Conservation (phyloP, 2,797 vertebrate genomes). For the Aulostomus chinensis region DNA sequence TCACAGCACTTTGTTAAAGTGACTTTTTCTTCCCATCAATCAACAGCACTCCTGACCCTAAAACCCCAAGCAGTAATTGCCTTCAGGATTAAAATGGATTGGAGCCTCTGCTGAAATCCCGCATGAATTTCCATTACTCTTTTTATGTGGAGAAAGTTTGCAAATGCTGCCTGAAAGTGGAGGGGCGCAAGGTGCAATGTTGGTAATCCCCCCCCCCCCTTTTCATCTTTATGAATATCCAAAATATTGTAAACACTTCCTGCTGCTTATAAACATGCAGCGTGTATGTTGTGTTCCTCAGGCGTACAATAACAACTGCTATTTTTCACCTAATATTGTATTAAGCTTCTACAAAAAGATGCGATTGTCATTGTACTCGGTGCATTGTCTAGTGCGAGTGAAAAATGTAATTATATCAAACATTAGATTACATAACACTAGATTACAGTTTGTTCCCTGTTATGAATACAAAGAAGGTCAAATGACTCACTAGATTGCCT, state of each 20-base stretch:
- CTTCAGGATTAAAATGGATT: constrained; percentile 83
- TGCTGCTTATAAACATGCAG: constrained; percentile 20
- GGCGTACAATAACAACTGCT: constrained; percentile 19
- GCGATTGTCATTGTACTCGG: constrained; percentile 26
- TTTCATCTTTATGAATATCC: constrained; percentile 53
- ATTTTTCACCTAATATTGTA: no score
- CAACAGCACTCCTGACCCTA: constrained; percentile 79
- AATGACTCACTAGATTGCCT: constrained; percentile 66
- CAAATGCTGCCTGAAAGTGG: constrained; percentile 56
- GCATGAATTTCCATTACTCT: constrained; percentile 77
- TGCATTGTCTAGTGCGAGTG: constrained; percentile 36
- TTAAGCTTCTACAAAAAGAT: constrained; percentile 13
- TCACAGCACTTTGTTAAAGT: constrained; percentile 75
- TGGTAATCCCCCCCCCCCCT: constrained; percentile 26
- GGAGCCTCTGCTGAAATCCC: constrained; percentile 69
- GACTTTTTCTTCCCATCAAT: constrained; percentile 79
- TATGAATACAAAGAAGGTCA: constrained; percentile 74
- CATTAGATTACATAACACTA: constrained; percentile 69
- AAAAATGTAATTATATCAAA: constrained; percentile 66
- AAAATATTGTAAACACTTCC: constrained; percentile 18
- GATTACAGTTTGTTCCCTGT: constrained; percentile 55
- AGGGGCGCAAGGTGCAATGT: constrained; percentile 41
- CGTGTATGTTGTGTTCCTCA: constrained; percentile 7
- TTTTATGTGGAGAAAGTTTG: constrained; percentile 64
- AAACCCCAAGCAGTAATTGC: constrained; percentile 81